phyloP scores from a whole-genome alignment of 2,113 vertebrate species.

The Dicerorhinus sumatrensis region DNA sequence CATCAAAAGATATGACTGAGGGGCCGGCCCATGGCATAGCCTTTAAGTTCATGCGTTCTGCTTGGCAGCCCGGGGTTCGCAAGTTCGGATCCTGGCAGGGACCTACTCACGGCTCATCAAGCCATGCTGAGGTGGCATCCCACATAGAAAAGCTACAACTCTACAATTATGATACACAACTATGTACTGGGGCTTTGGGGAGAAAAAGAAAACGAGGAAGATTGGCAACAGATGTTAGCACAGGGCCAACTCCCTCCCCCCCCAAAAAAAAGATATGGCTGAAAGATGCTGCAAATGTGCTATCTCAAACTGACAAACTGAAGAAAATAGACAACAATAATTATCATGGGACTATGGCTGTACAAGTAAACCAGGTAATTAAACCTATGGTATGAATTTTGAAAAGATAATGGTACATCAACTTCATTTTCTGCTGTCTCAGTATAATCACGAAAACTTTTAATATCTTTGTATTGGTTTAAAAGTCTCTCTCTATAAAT shows the following conservation, averaged over 20 bases:
- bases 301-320: not conserved
- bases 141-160: too few species aligned
- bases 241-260: too few species aligned
- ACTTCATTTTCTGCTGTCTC: constrained; percentile 16
- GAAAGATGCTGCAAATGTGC: not conserved
- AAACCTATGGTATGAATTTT: not conserved
- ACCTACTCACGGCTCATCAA: too few species aligned
- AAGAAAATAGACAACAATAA: not conserved
- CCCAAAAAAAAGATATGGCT: not conserved
- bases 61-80: too few species aligned
- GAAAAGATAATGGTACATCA: not conserved
- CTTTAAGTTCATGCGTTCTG: too few species aligned
- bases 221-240: too few species aligned
- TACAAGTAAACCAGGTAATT: not conserved
- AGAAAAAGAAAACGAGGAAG: too few species aligned
- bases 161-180: too few species aligned
- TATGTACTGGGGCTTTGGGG: too few species aligned
- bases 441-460: not conserved
- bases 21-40: too few species aligned
- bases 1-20: not conserved
- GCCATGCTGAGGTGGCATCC: too few species aligned
- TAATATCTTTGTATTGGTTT: not conserved
- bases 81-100: too few species aligned
- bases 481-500: not conserved
- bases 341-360: not conserved